Percentiles rank a stretch among this genome's conserved stretches.
phyloP scores from a whole-genome alignment of 2,888 invertebrate genomes.

The Aplocera efformata region DNA sequence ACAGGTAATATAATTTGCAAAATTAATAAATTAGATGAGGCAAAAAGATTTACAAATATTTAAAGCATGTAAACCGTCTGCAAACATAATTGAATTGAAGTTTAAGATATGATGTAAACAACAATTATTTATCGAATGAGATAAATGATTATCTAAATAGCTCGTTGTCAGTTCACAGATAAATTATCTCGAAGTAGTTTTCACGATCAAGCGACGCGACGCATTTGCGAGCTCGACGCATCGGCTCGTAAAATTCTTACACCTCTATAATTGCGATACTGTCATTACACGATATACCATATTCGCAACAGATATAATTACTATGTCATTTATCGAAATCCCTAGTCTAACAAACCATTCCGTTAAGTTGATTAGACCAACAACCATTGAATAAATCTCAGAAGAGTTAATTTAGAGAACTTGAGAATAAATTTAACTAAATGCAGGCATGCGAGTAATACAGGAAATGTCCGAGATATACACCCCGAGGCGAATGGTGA shows the following conservation, averaged over 20 bases:
- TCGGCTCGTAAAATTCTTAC: conserved; percentile 34
- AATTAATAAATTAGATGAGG: no score
- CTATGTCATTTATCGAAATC: no score
- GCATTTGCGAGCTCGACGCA: conserved; percentile 24
- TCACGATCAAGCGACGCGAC: conserved; percentile 28
- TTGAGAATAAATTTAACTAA: conserved; percentile 59
- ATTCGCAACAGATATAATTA: conserved; percentile 3
- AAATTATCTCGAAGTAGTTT: conserved; percentile 44
- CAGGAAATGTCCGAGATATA: conserved; percentile 72
- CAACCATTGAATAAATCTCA: conserved; percentile 47
- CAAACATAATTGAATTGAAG: neutral
- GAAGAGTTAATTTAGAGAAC: conserved; percentile 60
- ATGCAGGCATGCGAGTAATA: conserved; percentile 62
- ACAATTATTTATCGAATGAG: conserved; percentile 6
- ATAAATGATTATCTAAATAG: conserved; percentile 21
- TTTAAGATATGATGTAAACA: conserved; percentile 2
- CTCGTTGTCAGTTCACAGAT: conserved; percentile 37
- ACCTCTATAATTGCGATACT: conserved; percentile 41
- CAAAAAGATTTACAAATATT: no score
- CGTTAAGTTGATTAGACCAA: no score
- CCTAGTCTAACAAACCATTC: no score
- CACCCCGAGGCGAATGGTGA: conserved; percentile 66
- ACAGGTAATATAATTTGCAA: no score
- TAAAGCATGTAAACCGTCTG: no score
- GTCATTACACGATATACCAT: conserved; percentile 29